Percentiles rank a stretch among this genome's conserved stretches.
These are phyloP conservation scores for Dicaeum eximium DNA, from an alignment of 2,113 vertebrate genomes.

Conservation along the genomic window DNA sequence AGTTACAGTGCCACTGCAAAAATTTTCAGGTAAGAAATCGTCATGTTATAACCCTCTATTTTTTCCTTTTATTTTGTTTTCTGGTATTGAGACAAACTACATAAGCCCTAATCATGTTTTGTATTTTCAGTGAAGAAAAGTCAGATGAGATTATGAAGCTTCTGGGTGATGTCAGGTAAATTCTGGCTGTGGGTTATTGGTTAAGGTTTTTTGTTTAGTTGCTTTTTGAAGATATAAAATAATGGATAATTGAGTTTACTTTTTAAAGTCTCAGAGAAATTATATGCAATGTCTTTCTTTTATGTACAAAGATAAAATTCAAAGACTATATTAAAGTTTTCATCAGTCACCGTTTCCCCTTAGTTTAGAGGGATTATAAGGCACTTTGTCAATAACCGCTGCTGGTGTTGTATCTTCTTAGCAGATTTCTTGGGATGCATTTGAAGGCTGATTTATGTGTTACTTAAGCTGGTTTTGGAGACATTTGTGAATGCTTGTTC, in stretches of 20 bases:
- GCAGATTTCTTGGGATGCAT: neutral
- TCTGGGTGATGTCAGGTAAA: conserved; percentile 92
- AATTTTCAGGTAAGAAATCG: conserved; percentile 89
- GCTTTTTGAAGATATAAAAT: neutral
- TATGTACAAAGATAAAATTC: neutral
- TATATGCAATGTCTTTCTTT: neutral
- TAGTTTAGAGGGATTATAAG: neutral
- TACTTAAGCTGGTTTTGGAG: neutral
- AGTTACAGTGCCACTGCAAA: conserved; percentile 95
- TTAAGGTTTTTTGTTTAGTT: neutral
- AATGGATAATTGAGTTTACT: neutral
- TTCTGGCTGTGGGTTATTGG: neutral
- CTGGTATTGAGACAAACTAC: neutral
- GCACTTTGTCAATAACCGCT: neutral
- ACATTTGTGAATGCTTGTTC: neutral
- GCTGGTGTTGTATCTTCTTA: neutral
- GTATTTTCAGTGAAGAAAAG: conserved; percentile 90
- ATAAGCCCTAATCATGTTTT: neutral
- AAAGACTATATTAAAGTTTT: neutral
- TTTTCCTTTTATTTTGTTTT: neutral
- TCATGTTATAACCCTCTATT: neutral
- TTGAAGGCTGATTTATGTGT: neutral
- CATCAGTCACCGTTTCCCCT: neutral
- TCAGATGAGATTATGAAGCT: conserved; percentile 98
- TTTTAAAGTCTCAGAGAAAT: neutral